Base-by-base conservation (phyloP, 1,140 invertebrate species). In the Chionoecetes opilio region DNA sequence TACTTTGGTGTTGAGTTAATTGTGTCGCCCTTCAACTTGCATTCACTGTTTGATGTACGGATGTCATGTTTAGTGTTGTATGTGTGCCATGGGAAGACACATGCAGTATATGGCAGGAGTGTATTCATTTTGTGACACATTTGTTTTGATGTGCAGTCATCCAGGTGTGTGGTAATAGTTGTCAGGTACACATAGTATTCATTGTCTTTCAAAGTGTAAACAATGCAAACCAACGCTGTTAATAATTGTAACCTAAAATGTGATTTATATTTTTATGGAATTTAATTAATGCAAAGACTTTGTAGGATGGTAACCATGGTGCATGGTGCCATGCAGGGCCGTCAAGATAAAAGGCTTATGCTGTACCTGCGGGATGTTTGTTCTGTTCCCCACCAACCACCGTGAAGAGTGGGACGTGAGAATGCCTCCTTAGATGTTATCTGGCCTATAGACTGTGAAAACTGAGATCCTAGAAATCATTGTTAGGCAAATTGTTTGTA, bases 151-250 rank as follows among this genome's bases (percentile, higher is more conserved):
- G 63, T 75, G n/a, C 63, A n/a, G 21, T 75, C 21, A 2, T 21
- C n/a, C 21, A 75, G n/a, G 11, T 75, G 1, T n/a, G 1, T 75
- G 63, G n/a, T 75, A n/a, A 75, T 75, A 26, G 63, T 11, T 75
- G 26, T 75, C n/a, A 75, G 63, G 63, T 75, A n/a, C 21, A n/a
- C n/a, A n/a, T 5, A n/a, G 63, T 75, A 75, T 75, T 75, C 63
- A 75, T 75, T 75, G 63, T 75, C 63, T 75, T 75, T 75, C 63
- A 75, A 75, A 75, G n/a, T n/a, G n/a, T 75, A n/a, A 75, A 63
- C 2, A 75, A 75, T 75, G 63, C 46, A 53, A 53, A 53, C 63
- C 63, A 75, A 75, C 11, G 26, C 21, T n/a, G 26, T n/a, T n/a
- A 75, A 3, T 6, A 75, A 75, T 26, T 75, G 53, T 63, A 75